These are phyloP conservation scores for Xiphophorus birchmanni DNA, from an alignment of 2,797 vertebrate species.

Conservation along the genomic window DNA sequence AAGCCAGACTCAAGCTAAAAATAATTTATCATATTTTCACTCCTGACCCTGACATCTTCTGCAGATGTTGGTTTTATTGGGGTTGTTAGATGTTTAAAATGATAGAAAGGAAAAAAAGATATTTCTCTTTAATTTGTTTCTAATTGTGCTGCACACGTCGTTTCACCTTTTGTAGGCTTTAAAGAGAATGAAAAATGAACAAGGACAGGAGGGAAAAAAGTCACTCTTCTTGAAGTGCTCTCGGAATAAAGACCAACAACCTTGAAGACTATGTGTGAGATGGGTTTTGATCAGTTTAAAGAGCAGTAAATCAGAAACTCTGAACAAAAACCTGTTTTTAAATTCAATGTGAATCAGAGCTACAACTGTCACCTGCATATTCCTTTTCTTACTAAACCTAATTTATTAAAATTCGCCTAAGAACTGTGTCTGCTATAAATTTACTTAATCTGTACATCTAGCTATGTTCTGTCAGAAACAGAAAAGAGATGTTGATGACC, in stretches of 20 bases:
- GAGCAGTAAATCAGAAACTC: neutral
- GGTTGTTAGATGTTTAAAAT: conserved; percentile 4
- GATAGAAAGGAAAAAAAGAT: neutral
- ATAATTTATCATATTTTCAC: conserved; percentile 5
- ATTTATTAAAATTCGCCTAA: neutral
- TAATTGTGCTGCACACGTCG: neutral
- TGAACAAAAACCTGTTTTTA: neutral
- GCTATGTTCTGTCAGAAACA: neutral
- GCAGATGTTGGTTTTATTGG: neutral
- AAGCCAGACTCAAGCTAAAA: neutral
- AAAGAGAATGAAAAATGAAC: neutral
- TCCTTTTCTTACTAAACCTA: neutral
- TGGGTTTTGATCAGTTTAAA: neutral
- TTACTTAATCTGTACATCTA: neutral
- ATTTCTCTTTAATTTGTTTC: neutral
- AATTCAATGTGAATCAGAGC: neutral
- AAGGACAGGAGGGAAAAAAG: neutral
- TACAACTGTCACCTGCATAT: neutral
- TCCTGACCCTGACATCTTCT: neutral
- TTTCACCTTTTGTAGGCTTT: neutral
- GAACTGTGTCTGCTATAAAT: neutral
- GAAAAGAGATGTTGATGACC: neutral
- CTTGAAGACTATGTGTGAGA: neutral
- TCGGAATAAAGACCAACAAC: neutral
- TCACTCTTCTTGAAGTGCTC: neutral